Base-by-base conservation (phyloP, 2,888 invertebrate species). In the Drosophila nr. medialis region DNA sequence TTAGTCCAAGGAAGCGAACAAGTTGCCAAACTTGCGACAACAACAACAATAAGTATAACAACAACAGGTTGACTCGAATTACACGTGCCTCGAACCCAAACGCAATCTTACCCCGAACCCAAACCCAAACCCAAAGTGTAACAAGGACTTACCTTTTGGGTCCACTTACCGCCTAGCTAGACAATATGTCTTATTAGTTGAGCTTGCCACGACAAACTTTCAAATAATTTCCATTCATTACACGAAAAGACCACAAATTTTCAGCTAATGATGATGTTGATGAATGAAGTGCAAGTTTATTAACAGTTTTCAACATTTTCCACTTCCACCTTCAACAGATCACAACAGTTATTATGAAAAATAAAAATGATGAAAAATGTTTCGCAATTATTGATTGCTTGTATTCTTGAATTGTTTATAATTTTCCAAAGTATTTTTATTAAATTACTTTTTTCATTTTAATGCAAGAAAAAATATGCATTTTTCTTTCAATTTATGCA, bases 141-240 rank as follows among this genome's bases (percentile, higher is more conserved):
- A 21, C 61, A 61, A 34, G 36, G 38, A 45, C 56, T 66, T 71
- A 77, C 77, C 71, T 75, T 73, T 73, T 59, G 71, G 54, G 34
- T 62, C 29, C 55, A 24, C 38, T 64, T 53, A 56, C 64, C 75
- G 50, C 63, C 72, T 38, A 63, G 64, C 65, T 72, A 81, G 79
- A 85, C 86, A 85, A 85, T 85, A 81, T 83, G 86, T 84, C 86
- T 85, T 83, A 84, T 85, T 85, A 85, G 81, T 67, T 67, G 53
- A 40, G 38, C 42, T 48, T 42, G 56, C 27, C 68, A 56, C 38
- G 74, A 64, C 68, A 75, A 84, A 85, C 81, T 84, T 85, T 86
- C 68, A 70, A 81, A 72, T 73, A 71, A 82, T 82, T 81, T 82
- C 68, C 84, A 86, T 86, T 84, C 82, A 81, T 81, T 75, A 65